These are phyloP conservation scores for Linepithema humile DNA, from an alignment of 1,140 invertebrate genomes.

Conservation along the genomic window DNA sequence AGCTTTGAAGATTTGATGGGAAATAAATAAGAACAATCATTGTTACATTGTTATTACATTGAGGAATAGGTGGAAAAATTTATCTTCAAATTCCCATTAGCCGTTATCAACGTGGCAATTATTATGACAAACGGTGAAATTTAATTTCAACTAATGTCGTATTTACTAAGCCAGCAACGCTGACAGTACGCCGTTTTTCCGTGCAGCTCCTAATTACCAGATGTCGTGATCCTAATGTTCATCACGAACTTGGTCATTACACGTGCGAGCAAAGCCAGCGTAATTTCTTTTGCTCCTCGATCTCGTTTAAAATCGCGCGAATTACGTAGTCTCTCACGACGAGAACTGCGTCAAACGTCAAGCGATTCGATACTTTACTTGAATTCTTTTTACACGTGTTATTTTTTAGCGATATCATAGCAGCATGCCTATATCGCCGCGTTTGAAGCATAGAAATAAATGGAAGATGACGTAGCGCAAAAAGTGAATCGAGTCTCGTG, in stretches of 20 bases:
- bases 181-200: slow-evolving; percentile 37
- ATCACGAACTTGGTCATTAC: slow-evolving; percentile 37
- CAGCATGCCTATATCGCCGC: not conserved
- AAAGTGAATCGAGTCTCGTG: slow-evolving; percentile 6
- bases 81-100: not conserved
- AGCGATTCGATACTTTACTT: slow-evolving; percentile 4
- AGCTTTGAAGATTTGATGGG: not conserved
- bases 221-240: slow-evolving; percentile 40
- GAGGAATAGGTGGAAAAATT: not conserved
- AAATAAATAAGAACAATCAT: not conserved
- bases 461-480: not conserved
- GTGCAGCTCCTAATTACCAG: slow-evolving; percentile 31
- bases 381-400: slow-evolving; percentile 11
- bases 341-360: not conserved
- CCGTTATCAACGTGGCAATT: slow-evolving; percentile 13
- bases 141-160: slow-evolving; percentile 27
- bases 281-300: not conserved
- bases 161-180: slow-evolving; percentile 20
- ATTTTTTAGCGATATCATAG: not conserved
- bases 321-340: not conserved
- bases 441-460: slow-evolving; percentile 31
- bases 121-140: slow-evolving; percentile 24
- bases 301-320: not conserved
- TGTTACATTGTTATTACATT: no score
- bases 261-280: not conserved